A percentile compares a stretch with the other conserved stretches of the same genome.
These are phyloP conservation scores for Augochlora pura DNA, from an alignment of 1,140 invertebrate species.

Conservation along the genomic window DNA sequence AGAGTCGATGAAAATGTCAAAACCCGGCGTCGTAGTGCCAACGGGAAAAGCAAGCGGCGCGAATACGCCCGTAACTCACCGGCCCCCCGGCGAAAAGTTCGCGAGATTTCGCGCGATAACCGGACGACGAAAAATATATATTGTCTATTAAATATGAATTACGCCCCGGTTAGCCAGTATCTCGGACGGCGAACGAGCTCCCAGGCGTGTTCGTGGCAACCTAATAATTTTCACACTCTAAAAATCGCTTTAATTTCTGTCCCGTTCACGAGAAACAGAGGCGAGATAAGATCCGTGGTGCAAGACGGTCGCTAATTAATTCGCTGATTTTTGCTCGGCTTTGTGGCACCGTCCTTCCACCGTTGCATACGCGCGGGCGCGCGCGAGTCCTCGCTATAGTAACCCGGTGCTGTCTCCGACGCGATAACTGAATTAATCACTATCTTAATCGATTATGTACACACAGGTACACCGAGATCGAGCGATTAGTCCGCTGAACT, in stretches of 20 bases:
- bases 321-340: not conserved
- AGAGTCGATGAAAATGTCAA: too few relatives aligned
- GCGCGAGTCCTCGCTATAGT: too few relatives aligned
- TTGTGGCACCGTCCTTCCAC: not conserved
- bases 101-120: too few relatives aligned
- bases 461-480: conserved; percentile 24
- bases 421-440: conserved; percentile 42
- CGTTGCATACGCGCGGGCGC: not conserved
- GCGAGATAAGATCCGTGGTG: conserved; percentile 4
- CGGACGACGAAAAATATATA: too few relatives aligned
- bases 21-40: too few relatives aligned
- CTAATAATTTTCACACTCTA: not conserved
- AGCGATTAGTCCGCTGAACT: conserved; percentile 12
- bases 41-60: too few relatives aligned
- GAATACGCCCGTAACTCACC: too few relatives aligned
- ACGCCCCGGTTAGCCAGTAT: too few relatives aligned
- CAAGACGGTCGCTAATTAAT: conserved; percentile 18
- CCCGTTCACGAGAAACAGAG: not conserved
- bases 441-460: conserved; percentile 39
- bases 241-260: conserved; percentile 3
- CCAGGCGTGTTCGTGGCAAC: not conserved
- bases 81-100: too few relatives aligned
- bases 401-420: not conserved
- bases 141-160: too few relatives aligned
- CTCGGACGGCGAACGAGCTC: too few relatives aligned